A percentile compares a stretch with the other conserved stretches of the same genome.
phyloP scores from a whole-genome alignment of 2,888 invertebrate species.

The Amiota communis region DNA sequence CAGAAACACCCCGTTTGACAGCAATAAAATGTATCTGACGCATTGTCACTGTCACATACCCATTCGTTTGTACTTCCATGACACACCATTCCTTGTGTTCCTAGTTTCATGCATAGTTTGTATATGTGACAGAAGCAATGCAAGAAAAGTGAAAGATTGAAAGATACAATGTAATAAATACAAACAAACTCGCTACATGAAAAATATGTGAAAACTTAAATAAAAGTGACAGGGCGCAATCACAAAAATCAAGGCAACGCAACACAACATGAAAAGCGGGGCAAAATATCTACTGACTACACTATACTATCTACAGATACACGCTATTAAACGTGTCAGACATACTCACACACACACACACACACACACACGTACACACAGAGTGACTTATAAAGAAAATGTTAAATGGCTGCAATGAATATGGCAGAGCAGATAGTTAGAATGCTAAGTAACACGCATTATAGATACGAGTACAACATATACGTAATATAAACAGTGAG shows the following conservation, averaged over 20 bases:
- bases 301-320: slow-evolving; percentile 50
- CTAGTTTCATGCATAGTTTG: no score
- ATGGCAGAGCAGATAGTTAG: slow-evolving; percentile 10
- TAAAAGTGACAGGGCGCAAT: slow-evolving; percentile 62
- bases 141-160: neutral
- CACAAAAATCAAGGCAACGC: slow-evolving; percentile 26
- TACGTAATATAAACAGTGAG: neutral
- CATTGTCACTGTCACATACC: neutral
- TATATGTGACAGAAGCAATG: slow-evolving; percentile 11
- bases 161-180: slow-evolving; percentile 27
- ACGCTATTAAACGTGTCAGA: slow-evolving; percentile 64
- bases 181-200: slow-evolving; percentile 15
- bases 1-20: slow-evolving; percentile 53
- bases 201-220: slow-evolving; percentile 57
- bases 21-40: neutral
- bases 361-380: slow-evolving; percentile 22
- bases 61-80: no score
- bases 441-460: slow-evolving; percentile 16
- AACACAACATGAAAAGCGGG: neutral
- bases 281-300: slow-evolving; percentile 41
- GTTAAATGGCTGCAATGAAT: slow-evolving; percentile 59
- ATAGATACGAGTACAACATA: neutral
- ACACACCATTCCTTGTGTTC: no score
- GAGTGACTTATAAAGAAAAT: slow-evolving; percentile 53
- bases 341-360: slow-evolving; percentile 41